These are phyloP conservation scores for Labeo calbasu DNA, from an alignment of 2,797 vertebrate genomes.

Conservation along the genomic window DNA sequence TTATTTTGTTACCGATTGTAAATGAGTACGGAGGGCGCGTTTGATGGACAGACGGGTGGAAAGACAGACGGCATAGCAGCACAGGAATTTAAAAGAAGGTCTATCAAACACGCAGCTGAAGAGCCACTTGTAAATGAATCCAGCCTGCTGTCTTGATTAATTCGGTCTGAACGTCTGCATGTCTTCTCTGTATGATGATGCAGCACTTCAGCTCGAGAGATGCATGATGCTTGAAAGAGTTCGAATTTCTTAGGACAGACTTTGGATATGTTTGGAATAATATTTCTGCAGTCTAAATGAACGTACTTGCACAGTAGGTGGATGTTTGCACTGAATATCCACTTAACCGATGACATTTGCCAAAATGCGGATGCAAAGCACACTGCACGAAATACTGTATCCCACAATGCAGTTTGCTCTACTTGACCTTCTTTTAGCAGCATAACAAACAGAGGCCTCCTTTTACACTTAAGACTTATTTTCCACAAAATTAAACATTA, in stretches of 20 bases:
- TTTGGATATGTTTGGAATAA: constrained; percentile 3
- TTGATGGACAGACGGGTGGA: constrained; percentile 37
- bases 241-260: background rate
- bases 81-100: constrained; percentile 27
- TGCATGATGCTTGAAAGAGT: constrained; percentile 20
- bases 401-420: background rate
- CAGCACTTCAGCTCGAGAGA: constrained; percentile 3
- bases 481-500: background rate
- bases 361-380: background rate
- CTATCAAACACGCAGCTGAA: constrained; percentile 15
- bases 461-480: background rate
- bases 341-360: background rate
- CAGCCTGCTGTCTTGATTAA: constrained; percentile 27
- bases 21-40: constrained; percentile 49
- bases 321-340: background rate
- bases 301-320: background rate
- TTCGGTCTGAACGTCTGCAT: background rate
- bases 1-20: constrained; percentile 70
- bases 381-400: background rate
- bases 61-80: constrained; percentile 7
- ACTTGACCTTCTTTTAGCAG: background rate
- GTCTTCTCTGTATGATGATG: constrained; percentile 20
- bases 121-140: constrained; percentile 36
- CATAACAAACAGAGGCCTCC: background rate
- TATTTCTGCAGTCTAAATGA: background rate